Base-by-base conservation (phyloP, 2,113 vertebrate species). In the Nothobranchius furzeri region DNA sequence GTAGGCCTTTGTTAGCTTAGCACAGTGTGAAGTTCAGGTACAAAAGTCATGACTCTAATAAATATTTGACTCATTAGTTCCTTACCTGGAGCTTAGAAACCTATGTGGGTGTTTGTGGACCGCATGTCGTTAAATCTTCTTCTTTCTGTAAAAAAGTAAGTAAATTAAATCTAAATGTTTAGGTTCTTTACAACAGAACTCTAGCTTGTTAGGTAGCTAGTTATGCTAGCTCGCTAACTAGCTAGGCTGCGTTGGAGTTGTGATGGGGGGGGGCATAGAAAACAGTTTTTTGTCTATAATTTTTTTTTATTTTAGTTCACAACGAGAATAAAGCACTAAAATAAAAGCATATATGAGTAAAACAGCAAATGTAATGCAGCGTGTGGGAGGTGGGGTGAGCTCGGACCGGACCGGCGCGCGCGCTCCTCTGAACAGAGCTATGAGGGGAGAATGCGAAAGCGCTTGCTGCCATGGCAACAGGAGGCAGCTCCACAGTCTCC, bases 391-490 rank as follows among this genome's bases (percentile, higher is more conserved):
- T 76, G 71, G 75, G 84, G 46, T 72, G 75, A 77, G 55, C 64
- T 47, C 60, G 51, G 72, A 48, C 68, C 57, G 46, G 64, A 68
- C 57, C 68, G 30, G 30, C 30, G 30, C 74, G 60, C 49, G 66
- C 37, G 71, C 73, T 79, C 76, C 48, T 55, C 73, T 82, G 85
- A 57, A 66, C 72, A 74, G 70, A 30, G 42, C 73, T 86, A 85
- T 91, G 90, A 90, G 89, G 85, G 75, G 87, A 89, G 90, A 92
- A 91, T 91, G 89, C 77, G 85, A 90, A 91, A 89, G 79, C 67
- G 55, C 84, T 68, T 70, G 88, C 90, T 92, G 91, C 91, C 89
- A 94, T 93, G 89, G 87, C 88, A 90, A 92, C 91, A 91, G 82
- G 55, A 58, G 88, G 77, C 88, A 87, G 89, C 84, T 91, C 89